A percentile compares a stretch with the other conserved stretches of the same genome.
These are phyloP conservation scores for Bolborhynchus lineola DNA, from an alignment of 2,113 vertebrate genomes.

Conservation along the genomic window DNA sequence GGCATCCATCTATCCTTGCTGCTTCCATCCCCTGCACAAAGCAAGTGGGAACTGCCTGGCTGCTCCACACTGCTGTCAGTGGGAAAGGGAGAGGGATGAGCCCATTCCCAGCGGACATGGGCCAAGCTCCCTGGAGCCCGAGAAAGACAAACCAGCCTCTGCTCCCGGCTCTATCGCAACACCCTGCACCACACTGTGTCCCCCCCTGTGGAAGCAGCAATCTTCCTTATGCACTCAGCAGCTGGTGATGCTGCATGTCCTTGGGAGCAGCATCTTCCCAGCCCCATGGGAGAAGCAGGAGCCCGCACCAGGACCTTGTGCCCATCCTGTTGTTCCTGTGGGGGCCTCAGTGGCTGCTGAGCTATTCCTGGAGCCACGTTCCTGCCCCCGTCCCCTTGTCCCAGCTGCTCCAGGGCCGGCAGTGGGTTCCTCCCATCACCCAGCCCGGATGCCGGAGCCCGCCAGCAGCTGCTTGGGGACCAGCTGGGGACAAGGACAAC, in stretches of 20 bases:
- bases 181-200: background rate
- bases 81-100: background rate
- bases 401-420: constrained; percentile 14
- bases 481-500: background rate
- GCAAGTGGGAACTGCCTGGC: background rate
- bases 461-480: constrained; percentile 28
- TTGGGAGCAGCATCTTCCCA: background rate
- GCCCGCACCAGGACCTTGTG: background rate
- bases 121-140: background rate
- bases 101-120: rapidly evolving
- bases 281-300: background rate
- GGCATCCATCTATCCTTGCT: background rate
- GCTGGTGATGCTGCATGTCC: rapidly evolving
- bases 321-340: rapidly evolving
- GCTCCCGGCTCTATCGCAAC: background rate
- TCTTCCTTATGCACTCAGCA: rapidly evolving
- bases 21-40: background rate
- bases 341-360: background rate
- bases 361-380: background rate
- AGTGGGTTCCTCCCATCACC: background rate
- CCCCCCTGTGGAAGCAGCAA: background rate
- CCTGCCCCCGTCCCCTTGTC: background rate
- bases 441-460: background rate
- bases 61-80: background rate
- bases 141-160: background rate